Base-by-base conservation (phyloP, 1,140 invertebrate genomes). In the Drusus annulatus region DNA sequence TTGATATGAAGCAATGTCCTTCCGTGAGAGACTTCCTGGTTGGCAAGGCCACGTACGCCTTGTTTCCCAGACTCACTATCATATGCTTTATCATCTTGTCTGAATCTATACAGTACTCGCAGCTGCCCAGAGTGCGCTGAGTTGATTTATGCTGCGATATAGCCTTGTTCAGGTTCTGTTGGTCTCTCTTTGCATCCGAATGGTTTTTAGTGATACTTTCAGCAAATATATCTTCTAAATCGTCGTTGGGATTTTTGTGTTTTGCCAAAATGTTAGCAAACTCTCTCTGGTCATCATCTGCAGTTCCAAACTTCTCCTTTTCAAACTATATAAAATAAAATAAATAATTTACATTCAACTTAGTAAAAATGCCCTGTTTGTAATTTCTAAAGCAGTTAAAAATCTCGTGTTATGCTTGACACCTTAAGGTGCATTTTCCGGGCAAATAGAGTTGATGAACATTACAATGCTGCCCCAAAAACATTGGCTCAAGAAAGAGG, bases 181-280 rank as follows among this genome's bases (percentile, higher is more conserved):
- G 91, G 84, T 93, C 92, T 60, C 91, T 90, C 84, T 94, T 94
- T 8, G 90, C 88, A 60, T 90, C 90, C 6, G 89, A 91, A 81
- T 92, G 91, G 84, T 91, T 92, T 62, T 90, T 90, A 31, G 92
- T 90, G 79, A 95, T 94, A 81, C 93, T 93, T 85, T 93, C 94
- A 25, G 94, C 92, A 86, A 98, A 97, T 83, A 97, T 92, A 85
- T 98, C 97, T 89, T 98, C 97, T 75, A 98, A 89, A 86, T 97
- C 94, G 85, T 91, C 94, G 91, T 91, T 95, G 85, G 85, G 91
- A 89, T 91, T 94, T 87, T 88, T 93, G 86, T 87, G 90, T 87
- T 91, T 93, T 36, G 93, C 91, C 84, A 94, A 92, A 76, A 96
- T 90, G 85, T 94, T 93, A 6, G 93, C 91, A 86, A 98, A 96